phyloP scores from a whole-genome alignment of 2,797 vertebrate genomes.

The Muscicapa comitata region DNA sequence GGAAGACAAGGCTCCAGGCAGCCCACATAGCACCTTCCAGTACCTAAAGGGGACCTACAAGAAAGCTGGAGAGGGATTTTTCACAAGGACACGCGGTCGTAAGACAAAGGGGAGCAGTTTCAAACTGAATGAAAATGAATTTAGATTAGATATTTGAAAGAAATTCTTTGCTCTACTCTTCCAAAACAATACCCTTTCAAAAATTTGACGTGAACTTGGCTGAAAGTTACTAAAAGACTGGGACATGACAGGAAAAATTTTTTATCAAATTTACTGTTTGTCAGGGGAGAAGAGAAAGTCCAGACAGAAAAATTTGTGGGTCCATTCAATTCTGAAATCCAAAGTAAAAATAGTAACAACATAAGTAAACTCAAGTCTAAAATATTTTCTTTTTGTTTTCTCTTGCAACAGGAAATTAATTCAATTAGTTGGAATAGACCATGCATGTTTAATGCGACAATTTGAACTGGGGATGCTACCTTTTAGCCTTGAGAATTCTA shows the following conservation, averaged over 20 bases:
- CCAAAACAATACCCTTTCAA: background rate
- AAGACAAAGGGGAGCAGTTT: background rate
- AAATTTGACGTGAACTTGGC: background rate
- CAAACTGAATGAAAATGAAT: background rate
- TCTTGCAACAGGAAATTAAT: slow-evolving; percentile 22
- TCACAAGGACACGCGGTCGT: fast-evolving
- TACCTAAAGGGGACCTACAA: background rate
- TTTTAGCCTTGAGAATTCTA: slow-evolving; percentile 14
- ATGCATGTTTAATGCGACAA: background rate
- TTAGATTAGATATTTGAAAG: background rate
- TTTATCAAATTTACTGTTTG: background rate
- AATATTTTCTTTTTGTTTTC: background rate
- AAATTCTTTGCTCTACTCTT: background rate
- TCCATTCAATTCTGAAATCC: background rate
- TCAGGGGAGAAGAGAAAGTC: background rate
- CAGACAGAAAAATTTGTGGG: background rate
- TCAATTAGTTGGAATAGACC: background rate
- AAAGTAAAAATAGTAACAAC: background rate
- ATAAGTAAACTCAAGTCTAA: background rate
- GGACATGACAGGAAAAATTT: background rate
- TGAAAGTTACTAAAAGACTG: background rate
- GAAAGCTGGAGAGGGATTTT: background rate
- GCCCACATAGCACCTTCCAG: background rate
- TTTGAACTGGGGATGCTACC: background rate
- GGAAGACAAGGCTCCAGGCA: background rate